Evolutionary conservation across 37 sponge, comb jelly and placozoan genomes (phyloP), one percentile per base, ranked within the genome.

Genomic region (Halisarca cf. caerulea): DNA sequence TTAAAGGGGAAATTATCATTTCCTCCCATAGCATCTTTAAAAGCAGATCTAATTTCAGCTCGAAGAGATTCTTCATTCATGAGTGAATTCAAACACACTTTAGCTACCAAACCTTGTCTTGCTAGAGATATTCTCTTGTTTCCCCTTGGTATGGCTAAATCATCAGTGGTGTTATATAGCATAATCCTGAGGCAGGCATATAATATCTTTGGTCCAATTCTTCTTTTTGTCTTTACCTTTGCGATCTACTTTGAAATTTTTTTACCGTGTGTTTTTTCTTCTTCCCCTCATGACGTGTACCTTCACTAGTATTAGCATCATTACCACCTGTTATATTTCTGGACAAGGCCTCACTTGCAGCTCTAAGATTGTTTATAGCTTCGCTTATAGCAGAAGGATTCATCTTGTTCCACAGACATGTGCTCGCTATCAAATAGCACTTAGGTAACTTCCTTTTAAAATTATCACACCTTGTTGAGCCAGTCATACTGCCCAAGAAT

Each of bases 341-440:
- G 21, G 77, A 74, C 24, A 74, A 44, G 24, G 77, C 45, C 45
- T 74, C 77, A 40, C 6, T 74, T 3, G 41, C 77, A 74, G 77
- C 77, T 42, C 3, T 44, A 44, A 44, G 41, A 74, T 74, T 74
- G 21, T 25, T 40, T n/a, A 41, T 74, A 25, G 45, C 77, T 74
- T 74, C 77, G 36, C 44, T 74, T n/a, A 74, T 37, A 41, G 44
- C 41, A 2, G 43, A n/a, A 11, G 32, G 17, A 40, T 74, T 44
- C 77, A 74, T 74, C 45, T 74, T 74, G 42, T 25, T n/a, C 69
- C 69, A 34, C 69, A 68, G 11, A 68, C 77, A 74, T 74, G 42
- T 74, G 77, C 44, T 74, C 44, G 25, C 41, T 74, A 38, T 11
- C 36, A 40, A 11, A 17, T 6, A 40, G 23, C 77, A 74, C 77